Conservation (phyloP, 1,140 invertebrate genomes). For the Ceratoteleas bidentatus region DNA sequence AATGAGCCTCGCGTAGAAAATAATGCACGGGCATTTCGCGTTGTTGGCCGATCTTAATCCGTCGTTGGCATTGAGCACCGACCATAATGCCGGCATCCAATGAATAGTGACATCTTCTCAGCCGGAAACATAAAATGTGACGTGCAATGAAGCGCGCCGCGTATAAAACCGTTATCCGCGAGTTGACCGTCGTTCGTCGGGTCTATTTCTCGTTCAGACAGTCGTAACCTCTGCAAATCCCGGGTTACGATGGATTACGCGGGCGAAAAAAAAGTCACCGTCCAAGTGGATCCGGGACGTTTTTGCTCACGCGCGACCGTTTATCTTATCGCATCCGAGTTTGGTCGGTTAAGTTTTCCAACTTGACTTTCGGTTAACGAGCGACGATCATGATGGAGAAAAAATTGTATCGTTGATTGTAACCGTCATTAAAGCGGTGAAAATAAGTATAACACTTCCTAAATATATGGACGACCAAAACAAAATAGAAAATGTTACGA, state of each 20-base stretch:
- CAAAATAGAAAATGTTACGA: no score
- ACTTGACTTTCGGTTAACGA: no score
- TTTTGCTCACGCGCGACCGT: no score
- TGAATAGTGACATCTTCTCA: slow-evolving; percentile 63
- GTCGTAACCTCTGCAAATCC: slow-evolving; percentile 62
- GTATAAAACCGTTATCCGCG: slow-evolving; percentile 58
- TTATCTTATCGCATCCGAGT: no score
- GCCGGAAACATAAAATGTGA: slow-evolving; percentile 69
- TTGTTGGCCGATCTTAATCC: slow-evolving; percentile 35
- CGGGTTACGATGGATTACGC: slow-evolving; percentile 38
- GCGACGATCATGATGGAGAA: no score
- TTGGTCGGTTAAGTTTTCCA: no score
- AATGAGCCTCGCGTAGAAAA: slow-evolving; percentile 15
- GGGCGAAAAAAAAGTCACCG: background rate
- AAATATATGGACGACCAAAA: no score
- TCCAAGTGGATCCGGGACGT: no score
- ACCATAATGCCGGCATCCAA: slow-evolving; percentile 26
- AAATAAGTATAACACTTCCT: no score
- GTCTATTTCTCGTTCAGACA: slow-evolving; percentile 36
- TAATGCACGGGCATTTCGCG: slow-evolving; percentile 21
- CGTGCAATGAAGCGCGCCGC: slow-evolving; percentile 41
- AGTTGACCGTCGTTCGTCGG: slow-evolving; percentile 36
- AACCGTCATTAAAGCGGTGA: no score
- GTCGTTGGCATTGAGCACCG: slow-evolving; percentile 27
- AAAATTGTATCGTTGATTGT: no score